A percentile compares a stretch with the other conserved stretches of the same genome.
Conservation (phyloP, 2,797 vertebrate genomes). For the Euphonia xanthogaster region DNA sequence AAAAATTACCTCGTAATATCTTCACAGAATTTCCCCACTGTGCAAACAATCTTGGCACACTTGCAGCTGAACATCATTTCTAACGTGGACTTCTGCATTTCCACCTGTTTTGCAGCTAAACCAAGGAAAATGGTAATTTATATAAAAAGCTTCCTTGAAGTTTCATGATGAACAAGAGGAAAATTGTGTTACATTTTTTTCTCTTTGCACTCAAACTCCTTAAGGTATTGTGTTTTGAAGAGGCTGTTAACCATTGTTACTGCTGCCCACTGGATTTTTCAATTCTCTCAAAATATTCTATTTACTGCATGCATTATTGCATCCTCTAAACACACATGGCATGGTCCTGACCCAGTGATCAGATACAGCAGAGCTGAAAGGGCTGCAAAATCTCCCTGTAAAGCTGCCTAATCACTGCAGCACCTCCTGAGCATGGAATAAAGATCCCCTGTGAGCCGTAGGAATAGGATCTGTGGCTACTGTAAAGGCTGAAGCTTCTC, state of each 20-base stretch:
- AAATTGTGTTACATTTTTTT: rapidly evolving
- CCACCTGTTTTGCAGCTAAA: background rate
- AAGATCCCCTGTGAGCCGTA: background rate
- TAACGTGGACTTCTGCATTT: background rate
- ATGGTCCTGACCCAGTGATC: background rate
- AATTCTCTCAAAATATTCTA: background rate
- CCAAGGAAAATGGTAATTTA: background rate
- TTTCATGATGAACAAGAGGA: background rate
- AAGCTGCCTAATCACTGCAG: background rate
- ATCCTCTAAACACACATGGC: background rate
- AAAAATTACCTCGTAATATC: background rate
- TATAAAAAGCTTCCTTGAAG: background rate
- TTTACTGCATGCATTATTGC: background rate
- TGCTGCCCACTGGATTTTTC: background rate
- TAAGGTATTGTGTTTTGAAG: background rate
- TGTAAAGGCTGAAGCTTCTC: background rate
- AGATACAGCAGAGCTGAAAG: background rate
- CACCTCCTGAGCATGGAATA: background rate
- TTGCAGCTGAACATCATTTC: background rate
- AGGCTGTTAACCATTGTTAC: background rate
- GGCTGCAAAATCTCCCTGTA: background rate
- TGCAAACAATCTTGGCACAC: background rate
- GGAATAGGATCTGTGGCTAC: background rate
- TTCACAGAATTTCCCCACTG: background rate
- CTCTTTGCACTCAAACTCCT: background rate